Conservation (phyloP, 2,113 vertebrate genomes). For the Calyptomena viridis region DNA sequence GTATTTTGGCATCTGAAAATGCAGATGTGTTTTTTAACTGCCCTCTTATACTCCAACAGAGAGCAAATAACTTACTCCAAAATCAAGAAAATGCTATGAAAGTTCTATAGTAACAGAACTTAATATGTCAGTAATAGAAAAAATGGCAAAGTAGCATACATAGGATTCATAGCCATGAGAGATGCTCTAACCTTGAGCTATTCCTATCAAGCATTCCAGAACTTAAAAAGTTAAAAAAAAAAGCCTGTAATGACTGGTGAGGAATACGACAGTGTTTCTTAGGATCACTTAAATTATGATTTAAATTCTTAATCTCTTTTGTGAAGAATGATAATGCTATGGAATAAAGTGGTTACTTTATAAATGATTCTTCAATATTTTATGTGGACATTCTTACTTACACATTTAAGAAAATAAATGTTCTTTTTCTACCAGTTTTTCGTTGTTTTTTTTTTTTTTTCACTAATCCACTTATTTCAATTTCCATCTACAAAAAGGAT, state of each 20-base stretch:
- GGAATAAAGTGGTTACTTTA: not conserved
- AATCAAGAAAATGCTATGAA: not conserved
- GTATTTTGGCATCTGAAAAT: not conserved
- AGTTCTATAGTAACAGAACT: not conserved
- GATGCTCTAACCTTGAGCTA: not conserved
- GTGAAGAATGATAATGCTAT: not conserved
- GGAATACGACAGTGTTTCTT: not conserved
- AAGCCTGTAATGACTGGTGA: not conserved
- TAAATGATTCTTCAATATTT: not conserved
- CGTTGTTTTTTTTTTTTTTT: not conserved
- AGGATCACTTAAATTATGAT: not conserved
- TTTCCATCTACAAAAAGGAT: not conserved
- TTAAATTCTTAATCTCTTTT: not conserved
- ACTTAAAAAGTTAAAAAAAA: not conserved
- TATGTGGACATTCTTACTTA: not conserved
- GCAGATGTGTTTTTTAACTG: not conserved
- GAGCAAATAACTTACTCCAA: not conserved
- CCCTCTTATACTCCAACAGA: not conserved
- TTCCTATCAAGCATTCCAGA: not conserved
- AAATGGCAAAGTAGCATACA: not conserved
- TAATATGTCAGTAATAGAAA: not conserved
- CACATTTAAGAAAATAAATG: not conserved
- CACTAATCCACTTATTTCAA: not conserved
- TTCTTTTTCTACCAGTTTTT: not conserved
- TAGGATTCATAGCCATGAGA: not conserved